These are phyloP conservation scores for Galleria mellonella DNA, from an alignment of 1,140 invertebrate species.

Conservation along the genomic window DNA sequence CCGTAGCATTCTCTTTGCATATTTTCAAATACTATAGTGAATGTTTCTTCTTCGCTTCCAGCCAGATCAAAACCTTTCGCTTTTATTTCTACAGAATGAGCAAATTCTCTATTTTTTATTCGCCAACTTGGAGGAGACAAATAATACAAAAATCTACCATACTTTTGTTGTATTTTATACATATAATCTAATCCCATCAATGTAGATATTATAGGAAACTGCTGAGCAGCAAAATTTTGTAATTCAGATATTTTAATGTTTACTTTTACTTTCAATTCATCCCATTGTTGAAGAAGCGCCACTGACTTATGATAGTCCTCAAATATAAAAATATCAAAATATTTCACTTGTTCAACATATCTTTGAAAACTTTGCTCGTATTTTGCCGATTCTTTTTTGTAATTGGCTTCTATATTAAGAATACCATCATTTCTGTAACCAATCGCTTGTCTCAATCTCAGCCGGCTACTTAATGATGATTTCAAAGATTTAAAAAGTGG, in stretches of 20 bases:
- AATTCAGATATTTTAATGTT: slow-evolving; percentile 52
- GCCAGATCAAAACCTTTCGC: slow-evolving; percentile 56
- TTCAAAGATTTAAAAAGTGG: slow-evolving; percentile 41
- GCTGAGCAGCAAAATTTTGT: slow-evolving; percentile 56
- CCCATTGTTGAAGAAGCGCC: slow-evolving; percentile 63
- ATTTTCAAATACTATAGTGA: slow-evolving; percentile 66
- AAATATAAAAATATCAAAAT: slow-evolving; percentile 76
- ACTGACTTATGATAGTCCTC: slow-evolving; percentile 77
- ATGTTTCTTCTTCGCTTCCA: slow-evolving; percentile 48
- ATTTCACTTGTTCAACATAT: slow-evolving; percentile 64
- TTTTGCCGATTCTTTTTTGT: slow-evolving; percentile 67
- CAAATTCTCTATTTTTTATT: slow-evolving; percentile 57
- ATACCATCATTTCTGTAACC: slow-evolving; percentile 74
- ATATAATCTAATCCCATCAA: slow-evolving; percentile 76
- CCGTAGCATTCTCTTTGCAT: slow-evolving; percentile 65
- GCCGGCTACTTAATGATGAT: slow-evolving; percentile 19
- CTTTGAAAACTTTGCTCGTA: slow-evolving; percentile 63
- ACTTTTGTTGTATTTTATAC: slow-evolving; percentile 77
- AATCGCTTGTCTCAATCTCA: slow-evolving; percentile 38
- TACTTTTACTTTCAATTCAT: slow-evolving; percentile 60
- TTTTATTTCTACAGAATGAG: slow-evolving; percentile 56
- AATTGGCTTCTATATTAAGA: slow-evolving; percentile 73
- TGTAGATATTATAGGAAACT: slow-evolving; percentile 67
- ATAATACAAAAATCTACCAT: slow-evolving; percentile 79
- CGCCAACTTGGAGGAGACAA: slow-evolving; percentile 77